These are phyloP conservation scores for Paracyclopina nana DNA, from an alignment of 1,140 invertebrate genomes.

Conservation along the genomic window DNA sequence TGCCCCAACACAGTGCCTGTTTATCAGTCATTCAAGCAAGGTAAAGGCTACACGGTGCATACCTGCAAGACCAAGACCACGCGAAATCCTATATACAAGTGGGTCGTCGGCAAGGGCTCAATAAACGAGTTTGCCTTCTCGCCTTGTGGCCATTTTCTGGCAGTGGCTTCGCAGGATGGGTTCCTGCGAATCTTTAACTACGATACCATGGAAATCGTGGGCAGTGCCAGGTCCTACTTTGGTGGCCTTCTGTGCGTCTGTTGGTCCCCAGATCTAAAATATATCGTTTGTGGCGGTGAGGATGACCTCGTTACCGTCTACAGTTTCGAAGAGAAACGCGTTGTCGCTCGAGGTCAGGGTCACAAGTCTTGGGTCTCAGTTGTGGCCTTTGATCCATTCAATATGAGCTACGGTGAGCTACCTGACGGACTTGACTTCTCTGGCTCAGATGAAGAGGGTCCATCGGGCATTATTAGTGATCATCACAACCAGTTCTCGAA, in stretches of 20 bases:
- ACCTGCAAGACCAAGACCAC: constrained; percentile 92
- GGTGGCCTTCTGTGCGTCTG: constrained; percentile 81
- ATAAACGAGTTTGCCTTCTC: constrained; percentile 96
- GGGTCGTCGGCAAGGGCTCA: constrained; percentile 56
- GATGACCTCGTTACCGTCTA: constrained; percentile 97
- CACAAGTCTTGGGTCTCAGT: constrained; percentile 89
- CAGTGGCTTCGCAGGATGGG: constrained; percentile 85
- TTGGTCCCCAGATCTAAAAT: constrained; percentile 91
- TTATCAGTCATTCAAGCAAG: constrained; percentile 87
- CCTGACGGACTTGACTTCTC: constrained; percentile 25
- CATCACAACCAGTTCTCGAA: not conserved
- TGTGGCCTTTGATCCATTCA: constrained; percentile 88
- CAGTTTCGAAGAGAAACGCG: constrained; percentile 73
- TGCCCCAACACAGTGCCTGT: constrained; percentile 62
- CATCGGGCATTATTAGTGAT: constrained; percentile 17
- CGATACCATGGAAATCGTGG: constrained; percentile 84
- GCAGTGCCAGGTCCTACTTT: constrained; percentile 81
- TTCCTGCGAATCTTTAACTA: constrained; percentile 91
- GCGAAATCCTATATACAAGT: constrained; percentile 70
- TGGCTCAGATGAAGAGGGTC: constrained; percentile 36
- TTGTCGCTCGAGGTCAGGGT: constrained; percentile 82
- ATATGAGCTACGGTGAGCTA: constrained; percentile 37
- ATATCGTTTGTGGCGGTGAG: constrained; percentile 90
- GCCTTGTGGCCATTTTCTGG: constrained; percentile 73
- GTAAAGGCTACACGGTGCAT: constrained; percentile 78